phyloP scores from a whole-genome alignment of 2,797 vertebrate species.

The Anabacerthia variegaticeps region DNA sequence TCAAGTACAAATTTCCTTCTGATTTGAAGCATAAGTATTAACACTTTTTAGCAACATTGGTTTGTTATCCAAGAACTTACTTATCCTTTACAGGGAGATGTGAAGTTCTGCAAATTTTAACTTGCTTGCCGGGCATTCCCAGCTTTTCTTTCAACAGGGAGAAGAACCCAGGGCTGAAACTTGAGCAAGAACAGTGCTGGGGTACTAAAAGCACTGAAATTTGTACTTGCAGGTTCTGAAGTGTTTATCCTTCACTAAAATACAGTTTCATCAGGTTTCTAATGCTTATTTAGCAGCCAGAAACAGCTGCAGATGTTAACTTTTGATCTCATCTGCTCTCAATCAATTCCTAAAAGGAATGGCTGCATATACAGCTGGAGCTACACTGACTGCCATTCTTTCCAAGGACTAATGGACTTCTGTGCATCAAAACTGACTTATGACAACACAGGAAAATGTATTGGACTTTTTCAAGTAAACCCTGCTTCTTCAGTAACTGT shows the following conservation, averaged over 20 bases:
- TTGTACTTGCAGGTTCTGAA: neutral
- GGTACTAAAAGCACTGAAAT: neutral
- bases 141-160: neutral
- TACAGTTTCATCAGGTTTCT: neutral
- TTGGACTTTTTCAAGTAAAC: neutral
- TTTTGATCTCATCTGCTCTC: conserved; percentile 59
- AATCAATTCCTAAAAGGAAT: neutral
- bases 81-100: neutral
- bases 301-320: conserved; percentile 48
- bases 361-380: neutral
- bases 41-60: neutral
- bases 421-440: neutral
- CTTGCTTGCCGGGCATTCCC: neutral
- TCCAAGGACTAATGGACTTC: conserved; percentile 15
- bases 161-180: neutral
- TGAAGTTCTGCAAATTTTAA: neutral
- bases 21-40: neutral
- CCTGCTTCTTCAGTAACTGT: neutral
- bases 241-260: conserved; percentile 8
- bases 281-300: conserved; percentile 21
- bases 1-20: neutral
- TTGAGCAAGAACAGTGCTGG: neutral
- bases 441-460: neutral
- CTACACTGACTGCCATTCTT: neutral
- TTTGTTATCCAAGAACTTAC: neutral